Evolutionary conservation across 2,888 invertebrate genomes (phyloP).

Genomic region (Cylindroiulus punctatus): DNA sequence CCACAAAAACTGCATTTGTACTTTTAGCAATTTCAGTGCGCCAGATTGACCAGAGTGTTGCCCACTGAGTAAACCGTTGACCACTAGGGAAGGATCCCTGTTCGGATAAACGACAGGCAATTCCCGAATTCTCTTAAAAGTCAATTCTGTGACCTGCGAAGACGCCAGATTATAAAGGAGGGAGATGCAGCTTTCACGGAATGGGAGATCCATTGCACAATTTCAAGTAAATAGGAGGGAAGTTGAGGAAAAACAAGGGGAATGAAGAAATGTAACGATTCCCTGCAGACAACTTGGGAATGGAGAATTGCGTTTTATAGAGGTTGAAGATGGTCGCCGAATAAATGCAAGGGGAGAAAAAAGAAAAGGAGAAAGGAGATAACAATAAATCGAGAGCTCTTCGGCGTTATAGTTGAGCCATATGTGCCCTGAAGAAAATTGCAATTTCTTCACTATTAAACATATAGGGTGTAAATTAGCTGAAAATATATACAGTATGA

Average conservation of each 20-base stretch:
- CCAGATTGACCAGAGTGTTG: background rate
- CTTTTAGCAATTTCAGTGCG: no score
- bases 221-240: conserved; percentile 36
- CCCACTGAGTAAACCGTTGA: background rate
- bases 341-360: conserved; percentile 29
- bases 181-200: background rate
- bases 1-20: background rate
- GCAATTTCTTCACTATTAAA: conserved; percentile 40
- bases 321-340: conserved; percentile 33
- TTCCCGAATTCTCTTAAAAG: conserved; percentile 21
- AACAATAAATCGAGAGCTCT: conserved; percentile 43
- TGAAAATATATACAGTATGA: background rate
- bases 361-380: conserved; percentile 34
- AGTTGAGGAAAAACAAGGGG: conserved; percentile 42
- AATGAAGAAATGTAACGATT: conserved; percentile 45
- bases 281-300: conserved; percentile 39
- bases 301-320: conserved; percentile 39
- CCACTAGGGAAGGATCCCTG: background rate
- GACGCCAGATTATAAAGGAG: background rate
- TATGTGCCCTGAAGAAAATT: conserved; percentile 31
- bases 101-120: conserved; percentile 21
- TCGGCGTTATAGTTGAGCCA: background rate
- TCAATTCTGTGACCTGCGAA: conserved; percentile 7
- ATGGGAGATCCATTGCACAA: conserved; percentile 17
- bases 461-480: conserved; percentile 34